Percentiles rank a stretch among this genome's conserved stretches.
phyloP scores from a whole-genome alignment of 1,140 invertebrate species.

The Parasteatoda tepidariorum region DNA sequence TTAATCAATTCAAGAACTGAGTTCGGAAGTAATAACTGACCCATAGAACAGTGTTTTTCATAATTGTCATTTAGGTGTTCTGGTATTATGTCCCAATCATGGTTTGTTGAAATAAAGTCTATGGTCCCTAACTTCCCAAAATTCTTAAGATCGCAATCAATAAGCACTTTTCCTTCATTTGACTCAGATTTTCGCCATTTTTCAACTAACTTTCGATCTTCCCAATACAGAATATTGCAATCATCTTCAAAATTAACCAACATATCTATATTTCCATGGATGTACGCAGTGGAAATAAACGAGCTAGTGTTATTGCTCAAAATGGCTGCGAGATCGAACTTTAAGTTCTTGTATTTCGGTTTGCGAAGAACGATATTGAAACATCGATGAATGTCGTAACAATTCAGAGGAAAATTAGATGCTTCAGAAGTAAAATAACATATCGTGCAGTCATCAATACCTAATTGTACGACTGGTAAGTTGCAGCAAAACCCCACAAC shows the following conservation, averaged over 20 bases:
- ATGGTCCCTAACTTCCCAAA: slow-evolving; percentile 7
- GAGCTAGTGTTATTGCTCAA: slow-evolving; percentile 10
- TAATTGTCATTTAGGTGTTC: neutral
- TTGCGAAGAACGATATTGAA: slow-evolving; percentile 35
- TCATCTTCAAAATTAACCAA: slow-evolving; percentile 4
- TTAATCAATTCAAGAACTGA: slow-evolving; percentile 2
- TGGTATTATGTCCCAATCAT: neutral
- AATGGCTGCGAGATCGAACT: slow-evolving; percentile 6
- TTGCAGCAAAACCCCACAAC: slow-evolving; percentile 18
- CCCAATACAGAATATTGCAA: slow-evolving; percentile 7
- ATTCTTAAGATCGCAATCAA: slow-evolving; percentile 26
- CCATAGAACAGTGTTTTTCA: neutral
- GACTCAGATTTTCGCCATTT: neutral
- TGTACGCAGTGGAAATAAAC: neutral
- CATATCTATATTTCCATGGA: slow-evolving; percentile 3
- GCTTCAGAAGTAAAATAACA: slow-evolving; percentile 19
- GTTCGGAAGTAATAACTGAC: neutral
- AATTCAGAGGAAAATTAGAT: slow-evolving; percentile 22
- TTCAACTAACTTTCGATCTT: neutral
- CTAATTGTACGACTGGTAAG: slow-evolving; percentile 11
- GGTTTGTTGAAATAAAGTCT: slow-evolving; percentile 12
- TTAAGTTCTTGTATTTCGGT: neutral
- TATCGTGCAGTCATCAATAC: neutral
- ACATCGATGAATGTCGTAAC: slow-evolving; percentile 6
- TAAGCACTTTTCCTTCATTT: neutral